Evolutionary conservation across 2,113 vertebrate species (phyloP).

Genomic region (Anhinga anhinga): DNA sequence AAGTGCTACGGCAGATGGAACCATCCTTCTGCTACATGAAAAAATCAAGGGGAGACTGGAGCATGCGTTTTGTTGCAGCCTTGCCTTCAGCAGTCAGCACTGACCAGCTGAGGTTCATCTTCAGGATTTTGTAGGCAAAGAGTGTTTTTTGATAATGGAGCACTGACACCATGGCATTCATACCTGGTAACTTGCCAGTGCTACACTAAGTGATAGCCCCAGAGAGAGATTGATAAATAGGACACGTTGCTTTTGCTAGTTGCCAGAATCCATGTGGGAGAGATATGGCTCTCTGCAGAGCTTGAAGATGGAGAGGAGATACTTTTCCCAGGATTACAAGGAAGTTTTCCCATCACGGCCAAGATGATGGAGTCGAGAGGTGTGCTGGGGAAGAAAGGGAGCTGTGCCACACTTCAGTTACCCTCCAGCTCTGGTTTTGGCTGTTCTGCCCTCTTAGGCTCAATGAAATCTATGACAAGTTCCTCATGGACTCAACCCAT

Average conservation of each 20-base stretch:
- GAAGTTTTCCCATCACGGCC: background rate
- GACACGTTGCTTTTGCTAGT: accelerated
- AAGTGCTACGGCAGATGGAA: background rate
- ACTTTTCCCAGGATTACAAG: background rate
- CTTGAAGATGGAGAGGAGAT: background rate
- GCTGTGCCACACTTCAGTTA: background rate
- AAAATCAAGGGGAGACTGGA: background rate
- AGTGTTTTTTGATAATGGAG: background rate
- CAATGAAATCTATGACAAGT: background rate
- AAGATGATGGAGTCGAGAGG: accelerated
- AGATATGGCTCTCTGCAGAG: background rate
- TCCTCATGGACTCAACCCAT: background rate
- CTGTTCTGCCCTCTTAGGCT: background rate
- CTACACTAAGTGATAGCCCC: background rate
- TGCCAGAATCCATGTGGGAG: background rate
- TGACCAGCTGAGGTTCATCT: background rate
- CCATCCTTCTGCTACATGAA: background rate
- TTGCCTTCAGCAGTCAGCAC: background rate
- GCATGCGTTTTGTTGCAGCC: background rate
- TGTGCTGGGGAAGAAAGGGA: background rate
- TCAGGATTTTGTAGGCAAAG: background rate
- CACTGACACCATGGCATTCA: background rate
- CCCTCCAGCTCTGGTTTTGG: background rate
- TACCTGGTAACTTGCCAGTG: background rate
- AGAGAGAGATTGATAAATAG: background rate